Evolutionary conservation across 2,888 invertebrate species (phyloP).

Genomic region (Dioctria linearis): DNA sequence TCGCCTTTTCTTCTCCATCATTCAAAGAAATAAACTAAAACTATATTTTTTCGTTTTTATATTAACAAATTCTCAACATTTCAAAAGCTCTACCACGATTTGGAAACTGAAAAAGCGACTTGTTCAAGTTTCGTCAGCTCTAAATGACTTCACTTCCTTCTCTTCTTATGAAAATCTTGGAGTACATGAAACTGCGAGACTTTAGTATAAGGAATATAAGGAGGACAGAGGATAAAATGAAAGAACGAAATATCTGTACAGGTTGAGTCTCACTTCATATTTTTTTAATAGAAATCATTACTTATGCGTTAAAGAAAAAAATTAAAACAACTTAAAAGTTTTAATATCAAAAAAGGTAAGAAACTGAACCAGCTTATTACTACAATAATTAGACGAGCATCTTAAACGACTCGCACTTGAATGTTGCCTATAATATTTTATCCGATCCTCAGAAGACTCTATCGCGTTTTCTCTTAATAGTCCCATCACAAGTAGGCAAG

Average conservation of each 20-base stretch:
- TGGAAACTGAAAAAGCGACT: too few relatives aligned
- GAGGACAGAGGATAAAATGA: too few relatives aligned
- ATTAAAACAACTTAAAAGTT: background rate
- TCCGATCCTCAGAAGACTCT: constrained; percentile 51
- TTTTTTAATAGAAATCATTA: background rate
- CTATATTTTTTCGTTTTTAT: too few relatives aligned
- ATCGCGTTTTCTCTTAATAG: constrained; percentile 66
- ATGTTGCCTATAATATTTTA: background rate
- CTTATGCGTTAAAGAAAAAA: background rate
- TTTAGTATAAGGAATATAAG: background rate
- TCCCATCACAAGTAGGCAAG: constrained; percentile 69
- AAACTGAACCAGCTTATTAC: background rate
- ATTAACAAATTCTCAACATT: too few relatives aligned
- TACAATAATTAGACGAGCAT: background rate
- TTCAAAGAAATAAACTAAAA: too few relatives aligned
- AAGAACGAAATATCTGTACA: background rate
- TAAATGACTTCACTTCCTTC: too few relatives aligned
- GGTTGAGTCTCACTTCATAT: too few relatives aligned
- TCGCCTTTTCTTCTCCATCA: too few relatives aligned
- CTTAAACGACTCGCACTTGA: background rate
- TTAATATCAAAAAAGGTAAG: background rate
- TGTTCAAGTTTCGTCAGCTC: too few relatives aligned
- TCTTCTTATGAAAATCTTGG: background rate
- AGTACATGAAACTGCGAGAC: background rate
- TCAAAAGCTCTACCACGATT: too few relatives aligned